Evolutionary conservation across 2,888 invertebrate genomes (phyloP).

Genomic region (Automeris io): DNA sequence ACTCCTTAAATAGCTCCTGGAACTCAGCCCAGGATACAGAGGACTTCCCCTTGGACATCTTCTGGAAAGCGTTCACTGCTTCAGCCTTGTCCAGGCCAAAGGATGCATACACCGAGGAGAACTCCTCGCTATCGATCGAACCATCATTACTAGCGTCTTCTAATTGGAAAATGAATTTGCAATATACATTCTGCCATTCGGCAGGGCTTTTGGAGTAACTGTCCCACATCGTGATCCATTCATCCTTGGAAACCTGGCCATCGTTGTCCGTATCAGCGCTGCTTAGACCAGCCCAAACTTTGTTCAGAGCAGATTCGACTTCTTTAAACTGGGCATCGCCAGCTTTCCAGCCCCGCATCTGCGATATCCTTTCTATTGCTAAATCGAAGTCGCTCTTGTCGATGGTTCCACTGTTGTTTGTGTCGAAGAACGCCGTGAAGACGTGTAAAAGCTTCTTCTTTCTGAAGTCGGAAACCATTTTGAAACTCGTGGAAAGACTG

Average conservation of each 20-base stretch:
- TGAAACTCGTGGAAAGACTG: conserved; percentile 30
- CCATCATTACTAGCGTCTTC: conserved; percentile 90
- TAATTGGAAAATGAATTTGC: conserved; percentile 91
- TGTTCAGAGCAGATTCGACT: conserved; percentile 83
- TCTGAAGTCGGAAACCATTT: conserved; percentile 88
- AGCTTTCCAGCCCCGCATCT: conserved; percentile 85
- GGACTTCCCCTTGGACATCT: conserved; percentile 85
- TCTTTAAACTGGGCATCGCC: conserved; percentile 85
- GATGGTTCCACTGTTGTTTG: conserved; percentile 91
- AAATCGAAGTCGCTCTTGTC: conserved; percentile 92
- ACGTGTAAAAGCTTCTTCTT: conserved; percentile 92
- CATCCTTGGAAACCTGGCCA: conserved; percentile 80
- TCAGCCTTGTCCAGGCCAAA: conserved; percentile 85
- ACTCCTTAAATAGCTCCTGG: conserved; percentile 87
- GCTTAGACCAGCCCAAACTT: conserved; percentile 90
- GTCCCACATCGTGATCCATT: conserved; percentile 75
- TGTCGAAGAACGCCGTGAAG: conserved; percentile 92
- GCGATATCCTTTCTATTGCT: conserved; percentile 89
- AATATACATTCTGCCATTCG: conserved; percentile 90
- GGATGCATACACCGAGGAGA: conserved; percentile 86
- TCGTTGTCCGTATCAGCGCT: conserved; percentile 90
- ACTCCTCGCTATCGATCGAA: conserved; percentile 87
- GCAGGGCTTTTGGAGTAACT: conserved; percentile 79
- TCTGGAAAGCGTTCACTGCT: conserved; percentile 85
- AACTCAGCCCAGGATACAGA: conserved; percentile 87